Evolutionary conservation across 2,888 invertebrate genomes (phyloP), one percentile per base, ranked within the genome.

Genomic region (Sarcophaga rosellei): DNA sequence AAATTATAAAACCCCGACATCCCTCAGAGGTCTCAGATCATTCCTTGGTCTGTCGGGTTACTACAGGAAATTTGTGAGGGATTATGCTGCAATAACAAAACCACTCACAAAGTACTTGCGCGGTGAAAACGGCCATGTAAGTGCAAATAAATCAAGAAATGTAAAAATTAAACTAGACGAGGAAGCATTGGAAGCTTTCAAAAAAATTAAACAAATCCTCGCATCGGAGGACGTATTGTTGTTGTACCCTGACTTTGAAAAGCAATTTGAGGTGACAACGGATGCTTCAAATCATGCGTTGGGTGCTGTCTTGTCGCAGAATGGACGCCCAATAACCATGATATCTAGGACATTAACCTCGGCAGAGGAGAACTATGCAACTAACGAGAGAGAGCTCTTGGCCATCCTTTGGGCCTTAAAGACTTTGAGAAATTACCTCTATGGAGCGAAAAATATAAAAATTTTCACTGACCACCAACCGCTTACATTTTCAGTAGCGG

Each of bases 241-340:
- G 89, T 92, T 0, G 73, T 93, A 17, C 66, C 89, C 45, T 92
- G 91, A 3, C 66, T 92, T 12, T 90, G 90, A 88, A 90, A 90
- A 0, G 81, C 80, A 20, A 35, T 61, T 61, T 8, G 59, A 61
- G 59, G 8, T 61, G 20, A 61, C 47, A 47, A 47, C 47, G 11
- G 47, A 47, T 47, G 47, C 12, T 47, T 12, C 11, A 12, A 12
- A 10, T 61, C 15, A 61, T 61, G 59, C 20, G 8, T 17, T 61
- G 11, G 59, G 66, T 10, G 45, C 66, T 45, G 66, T 45, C 10
- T 45, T 45, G 6, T 45, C 66, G n/a, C 66, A 68, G 20, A 68
- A 45, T 35, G 66, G 17, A 35, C 44, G 44, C 17, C 66, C 66
- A 15, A 44, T 66, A 35, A 66, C 66, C n/a, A 66, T 66, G 66